A percentile compares a stretch with the other conserved stretches of the same genome.
Evolutionary conservation across 2,113 vertebrate genomes (phyloP).

Genomic region (Nothocercus julius): DNA sequence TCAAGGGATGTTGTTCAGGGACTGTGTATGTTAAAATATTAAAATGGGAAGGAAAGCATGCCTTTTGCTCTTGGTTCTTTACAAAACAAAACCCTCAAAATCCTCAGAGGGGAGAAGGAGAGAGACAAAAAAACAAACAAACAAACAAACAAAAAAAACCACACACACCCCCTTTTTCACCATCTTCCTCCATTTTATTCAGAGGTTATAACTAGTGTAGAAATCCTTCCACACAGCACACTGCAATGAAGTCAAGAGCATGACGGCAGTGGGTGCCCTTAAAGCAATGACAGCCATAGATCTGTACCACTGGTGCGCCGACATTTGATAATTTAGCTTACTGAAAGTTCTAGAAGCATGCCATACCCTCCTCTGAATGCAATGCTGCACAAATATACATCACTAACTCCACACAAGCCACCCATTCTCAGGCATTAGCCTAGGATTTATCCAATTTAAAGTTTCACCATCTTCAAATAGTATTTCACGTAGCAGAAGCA

Average conservation of each 20-base stretch:
- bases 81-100: neutral
- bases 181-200: neutral
- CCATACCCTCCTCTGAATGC: fast-evolving
- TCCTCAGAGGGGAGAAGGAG: no score
- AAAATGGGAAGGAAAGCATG: neutral
- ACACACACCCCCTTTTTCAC: no score
- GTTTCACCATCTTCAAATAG: neutral
- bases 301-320: fast-evolving
- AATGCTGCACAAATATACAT: fast-evolving
- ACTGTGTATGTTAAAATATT: fast-evolving
- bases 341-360: neutral
- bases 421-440: no score
- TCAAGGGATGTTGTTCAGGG: neutral
- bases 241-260: neutral
- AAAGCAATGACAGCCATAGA: fast-evolving
- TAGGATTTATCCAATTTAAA: neutral
- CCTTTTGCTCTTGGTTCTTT: neutral
- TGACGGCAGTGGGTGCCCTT: no score
- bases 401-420: neutral
- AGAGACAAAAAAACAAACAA: no score
- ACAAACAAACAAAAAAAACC: neutral
- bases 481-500: neutral
- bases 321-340: fast-evolving
- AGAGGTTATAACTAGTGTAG: neutral
- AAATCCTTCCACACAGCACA: fast-evolving